Base-by-base conservation (phyloP, 2,888 invertebrate genomes). In the Pollenia griseotomentosa region DNA sequence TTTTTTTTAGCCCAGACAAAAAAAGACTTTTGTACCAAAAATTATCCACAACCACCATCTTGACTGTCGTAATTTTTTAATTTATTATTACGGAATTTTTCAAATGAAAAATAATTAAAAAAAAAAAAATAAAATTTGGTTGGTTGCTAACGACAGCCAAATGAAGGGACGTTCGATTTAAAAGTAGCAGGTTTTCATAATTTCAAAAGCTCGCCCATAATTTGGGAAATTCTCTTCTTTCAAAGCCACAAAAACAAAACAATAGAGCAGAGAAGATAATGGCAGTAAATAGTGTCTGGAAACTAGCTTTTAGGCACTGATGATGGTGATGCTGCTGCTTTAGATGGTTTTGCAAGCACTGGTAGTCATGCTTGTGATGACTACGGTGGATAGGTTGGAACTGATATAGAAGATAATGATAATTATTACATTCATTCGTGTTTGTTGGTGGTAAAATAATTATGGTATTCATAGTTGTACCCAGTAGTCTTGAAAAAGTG, bases 1-100 rank as follows among this genome's bases (percentile, higher is more conserved):
- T 33, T 33, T 33, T 33, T 33, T 33, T 33, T 6, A 0, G 33
- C 7, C 11, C 42, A 19, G 78, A 78, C 33, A 33, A 55, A 16
- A 53, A 5, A 10, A 70, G 19, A 46, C 33, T 48, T 65, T 55
- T 81, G 46, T 44, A n/a, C 2, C 23, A 57, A n/a, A 40, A 74
- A 66, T 40, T 59, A 65, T 23, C 66, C 42, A 66, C 74, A 59
- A 59, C 71, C 66, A 23, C 33, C 8, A 16, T 19, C 79, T 83
- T 74, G 63, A 51, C 79, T 83, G 86, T 79, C 79, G 65, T 71
- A 83, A 80, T 71, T 86, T 80, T 83, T 51, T 75, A 86, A 86
- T 86, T 86, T 86, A 83, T 86, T 83, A 80, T 83, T 71, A 53
- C 68, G 74, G 75, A 86, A 83, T 57, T 68, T 74, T 77, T 59